Conservation (phyloP, 2,888 invertebrate genomes). For the Lasioglossum vierecki region DNA sequence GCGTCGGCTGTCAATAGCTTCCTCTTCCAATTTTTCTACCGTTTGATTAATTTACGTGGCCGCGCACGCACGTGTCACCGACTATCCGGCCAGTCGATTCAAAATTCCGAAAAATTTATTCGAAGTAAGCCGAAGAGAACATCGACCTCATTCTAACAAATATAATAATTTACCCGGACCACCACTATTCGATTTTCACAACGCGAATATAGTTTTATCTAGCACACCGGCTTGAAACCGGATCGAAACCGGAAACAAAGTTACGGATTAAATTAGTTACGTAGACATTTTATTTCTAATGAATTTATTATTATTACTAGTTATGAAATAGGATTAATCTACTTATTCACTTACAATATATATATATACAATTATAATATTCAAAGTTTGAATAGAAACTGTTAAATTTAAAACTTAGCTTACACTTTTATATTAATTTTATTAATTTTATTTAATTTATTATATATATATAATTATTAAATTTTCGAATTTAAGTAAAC, state of each 20-base stretch:
- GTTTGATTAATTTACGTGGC: constrained; percentile 77
- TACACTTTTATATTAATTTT: not conserved
- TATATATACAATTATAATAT: not conserved
- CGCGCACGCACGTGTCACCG: constrained; percentile 55
- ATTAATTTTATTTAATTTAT: not conserved
- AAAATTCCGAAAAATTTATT: constrained; percentile 66
- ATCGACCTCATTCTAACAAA: not conserved
- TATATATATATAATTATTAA: not conserved
- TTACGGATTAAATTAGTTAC: not conserved
- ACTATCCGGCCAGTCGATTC: constrained; percentile 44
- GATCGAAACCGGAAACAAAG: not conserved
- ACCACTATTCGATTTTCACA: too few relatives aligned
- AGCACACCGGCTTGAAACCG: not conserved
- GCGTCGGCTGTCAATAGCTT: constrained; percentile 78
- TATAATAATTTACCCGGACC: not conserved
- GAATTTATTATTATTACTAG: not conserved
- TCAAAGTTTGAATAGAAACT: not conserved
- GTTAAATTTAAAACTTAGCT: not conserved
- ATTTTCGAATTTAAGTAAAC: not conserved
- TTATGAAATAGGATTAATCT: not conserved
- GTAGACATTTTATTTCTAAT: not conserved
- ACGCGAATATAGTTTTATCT: not conserved
- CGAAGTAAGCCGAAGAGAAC: constrained; percentile 24
- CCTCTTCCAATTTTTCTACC: constrained; percentile 78
- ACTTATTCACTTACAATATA: not conserved